Base-by-base conservation (phyloP, 2,113 vertebrate genomes). In the Fukomys damarensis region DNA sequence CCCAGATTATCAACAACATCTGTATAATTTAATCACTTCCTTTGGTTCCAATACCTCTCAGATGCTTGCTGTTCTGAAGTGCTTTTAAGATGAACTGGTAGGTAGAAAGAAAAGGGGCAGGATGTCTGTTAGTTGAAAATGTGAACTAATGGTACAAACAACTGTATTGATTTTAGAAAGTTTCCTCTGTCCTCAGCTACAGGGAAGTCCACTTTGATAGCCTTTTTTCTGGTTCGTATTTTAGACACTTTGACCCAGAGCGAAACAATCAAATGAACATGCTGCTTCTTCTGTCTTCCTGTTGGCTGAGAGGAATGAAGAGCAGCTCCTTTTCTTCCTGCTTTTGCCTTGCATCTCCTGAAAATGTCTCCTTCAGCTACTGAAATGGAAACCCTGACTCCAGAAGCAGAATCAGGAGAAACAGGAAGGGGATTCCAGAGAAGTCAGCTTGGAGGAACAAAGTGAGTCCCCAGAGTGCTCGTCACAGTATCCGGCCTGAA, bases 21-120 rank as follows among this genome's bases (percentile, higher is more conserved):
- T 89, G 61, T 41, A 11, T 56, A 86, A 94, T 68, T 95, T n/a
- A 93, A 93, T 38, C 92, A 79, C 56, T 85, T 96, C 87, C 80
- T 58, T 5, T 72, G 59, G 46, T 61, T 61, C 43, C 49, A 43
- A 3, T 76, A 65, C 89, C 94, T 96, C 87, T 95, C 93, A 93
- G 92, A 86, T 94, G 68, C 80, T 89, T 0, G 0, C 1, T 43
- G 22, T 76, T 77, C 58, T 19, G 46, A 86, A 56, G 85, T 32
- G 58, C 35, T 93, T 84, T 84, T 89, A 46, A 90, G 93, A 16
- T 80, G 77, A 90, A 89, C 52, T 66, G 49, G 9, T 56, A 3
- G 89, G 49, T 35, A 43, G 86, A 46, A 70, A 41, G 22, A 49
- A 49, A 54, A 93, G 5, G 35, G 19, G 43, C 59, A 83, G 54